phyloP scores from a whole-genome alignment of 30 jellyfish, hydroid and myxozoan genomes.

The Catostylus mosaicus region DNA sequence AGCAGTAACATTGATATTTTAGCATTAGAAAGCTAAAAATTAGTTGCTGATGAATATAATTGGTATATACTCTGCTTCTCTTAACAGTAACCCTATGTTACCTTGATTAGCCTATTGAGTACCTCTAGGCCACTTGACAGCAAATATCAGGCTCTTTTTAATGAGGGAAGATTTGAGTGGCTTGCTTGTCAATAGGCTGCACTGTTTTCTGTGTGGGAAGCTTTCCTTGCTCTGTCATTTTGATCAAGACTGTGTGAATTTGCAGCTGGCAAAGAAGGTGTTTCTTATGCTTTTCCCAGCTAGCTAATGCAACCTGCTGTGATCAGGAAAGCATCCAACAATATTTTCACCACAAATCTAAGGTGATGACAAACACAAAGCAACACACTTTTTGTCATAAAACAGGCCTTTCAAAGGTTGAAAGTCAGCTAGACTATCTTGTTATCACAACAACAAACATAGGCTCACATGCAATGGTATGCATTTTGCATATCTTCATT shows the following conservation, averaged over 20 bases:
- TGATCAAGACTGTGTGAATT: slow-evolving; percentile 19
- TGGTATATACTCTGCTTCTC: too few relatives aligned
- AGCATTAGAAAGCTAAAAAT: too few relatives aligned
- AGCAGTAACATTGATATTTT: too few relatives aligned
- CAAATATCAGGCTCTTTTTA: neutral
- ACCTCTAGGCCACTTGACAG: neutral
- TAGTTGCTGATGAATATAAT: too few relatives aligned
- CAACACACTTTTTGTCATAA: neutral
- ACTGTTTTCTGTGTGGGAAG: slow-evolving; percentile 46
- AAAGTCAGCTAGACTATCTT: slow-evolving; percentile 5
- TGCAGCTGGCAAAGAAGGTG: slow-evolving; percentile 56
- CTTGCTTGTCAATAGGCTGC: slow-evolving; percentile 18
- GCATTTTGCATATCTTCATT: too few relatives aligned
- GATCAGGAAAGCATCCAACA: slow-evolving; percentile 46
- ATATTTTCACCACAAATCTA: slow-evolving; percentile 35
- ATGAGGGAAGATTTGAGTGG: slow-evolving; percentile 1
- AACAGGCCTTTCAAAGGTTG: neutral
- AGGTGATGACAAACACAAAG: slow-evolving; percentile 33
- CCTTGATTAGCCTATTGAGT: too few relatives aligned
- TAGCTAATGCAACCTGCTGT: slow-evolving; percentile 31
- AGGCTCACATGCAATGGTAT: neutral
- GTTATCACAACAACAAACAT: neutral
- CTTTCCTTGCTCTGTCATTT: slow-evolving; percentile 43
- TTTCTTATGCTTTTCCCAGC: slow-evolving; percentile 38
- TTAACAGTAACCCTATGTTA: too few relatives aligned